A percentile compares a stretch with the other conserved stretches of the same genome.
These are phyloP conservation scores for Ginglymostoma cirratum DNA, from an alignment of 2,113 vertebrate genomes.

Conservation along the genomic window DNA sequence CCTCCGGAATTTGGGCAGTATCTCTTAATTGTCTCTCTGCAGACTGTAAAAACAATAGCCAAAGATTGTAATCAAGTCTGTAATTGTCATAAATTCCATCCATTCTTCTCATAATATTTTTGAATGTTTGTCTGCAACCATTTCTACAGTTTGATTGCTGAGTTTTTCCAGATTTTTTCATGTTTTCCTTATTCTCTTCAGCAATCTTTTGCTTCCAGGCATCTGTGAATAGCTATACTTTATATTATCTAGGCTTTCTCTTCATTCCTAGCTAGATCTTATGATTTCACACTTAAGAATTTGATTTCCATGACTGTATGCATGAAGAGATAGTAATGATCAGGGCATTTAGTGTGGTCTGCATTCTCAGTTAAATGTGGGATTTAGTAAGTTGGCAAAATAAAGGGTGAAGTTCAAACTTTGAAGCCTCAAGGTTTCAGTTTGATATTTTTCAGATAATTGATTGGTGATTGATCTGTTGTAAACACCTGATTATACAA, in stretches of 20 bases:
- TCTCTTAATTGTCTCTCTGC: slow-evolving; percentile 59
- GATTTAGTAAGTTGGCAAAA: slow-evolving; percentile 61
- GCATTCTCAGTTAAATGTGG: slow-evolving; percentile 68
- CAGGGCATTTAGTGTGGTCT: slow-evolving; percentile 74
- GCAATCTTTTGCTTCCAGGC: slow-evolving; percentile 68
- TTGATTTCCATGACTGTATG: slow-evolving; percentile 81
- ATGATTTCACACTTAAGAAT: slow-evolving; percentile 74
- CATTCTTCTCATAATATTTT: slow-evolving; percentile 57
- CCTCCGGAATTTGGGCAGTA: not conserved
- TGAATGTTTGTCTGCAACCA: slow-evolving; percentile 57
- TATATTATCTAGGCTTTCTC: slow-evolving; percentile 76
- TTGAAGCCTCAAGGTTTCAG: slow-evolving; percentile 81
- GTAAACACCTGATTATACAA: slow-evolving; percentile 74
- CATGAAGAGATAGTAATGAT: slow-evolving; percentile 75
- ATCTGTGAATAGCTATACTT: slow-evolving; percentile 85
- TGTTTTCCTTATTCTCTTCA: not conserved
- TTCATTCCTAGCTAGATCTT: slow-evolving; percentile 79
- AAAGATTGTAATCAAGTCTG: slow-evolving; percentile 53
- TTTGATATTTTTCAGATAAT: slow-evolving; percentile 73
- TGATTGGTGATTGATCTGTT: slow-evolving; percentile 63
- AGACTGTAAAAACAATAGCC: slow-evolving; percentile 78
- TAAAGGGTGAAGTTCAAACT: slow-evolving; percentile 68
- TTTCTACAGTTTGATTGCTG: not conserved
- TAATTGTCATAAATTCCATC: not conserved
- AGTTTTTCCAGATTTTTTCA: not conserved